Base-by-base conservation (phyloP, 2,888 invertebrate genomes). In the Dasypolia templi region DNA sequence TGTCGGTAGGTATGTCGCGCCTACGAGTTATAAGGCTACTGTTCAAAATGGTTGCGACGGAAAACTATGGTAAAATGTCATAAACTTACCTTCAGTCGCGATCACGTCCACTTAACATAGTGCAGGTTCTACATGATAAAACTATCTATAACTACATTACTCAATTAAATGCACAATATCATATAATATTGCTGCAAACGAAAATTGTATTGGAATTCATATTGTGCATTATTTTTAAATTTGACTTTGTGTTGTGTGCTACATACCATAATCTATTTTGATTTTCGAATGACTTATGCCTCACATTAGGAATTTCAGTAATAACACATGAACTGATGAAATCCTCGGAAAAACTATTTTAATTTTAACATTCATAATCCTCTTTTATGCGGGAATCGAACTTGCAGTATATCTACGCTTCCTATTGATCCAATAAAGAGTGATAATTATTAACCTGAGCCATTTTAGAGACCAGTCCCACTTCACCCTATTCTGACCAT, bases 71-170 rank as follows among this genome's bases (percentile, higher is more conserved):
- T 9, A 3, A 17, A 22, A 19, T 53, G 32, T 19, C 14, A 6
- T 9, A 26, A 32, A 78, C 78, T 78, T 78, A 78, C 78, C 78
- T 78, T 67, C 0, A 17, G 17, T 5, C 22, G 46, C 22, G 35
- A 17, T 39, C 63, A n/a, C 32, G 53, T 46, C 9, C 46, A 32
- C 22, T 22, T 26, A n/a, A 29, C 19, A 32, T 17, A 59, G n/a
- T n/a, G n/a, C n/a, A n/a, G 1, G 3, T n/a, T n/a, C 46, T 61
- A 72, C 32, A 19, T 17, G 7, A 70, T 26, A 49, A 55, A 49
- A 32, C 26, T 4, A 26, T 58, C 73, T 73, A 77, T 44, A 17
- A 42, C 70, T 76, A 75, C 22, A 29, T 29, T 19, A 42, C 19
- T 22, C 46, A 61, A 32, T n/a, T 53, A 72, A 53, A 46, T 64